These are phyloP conservation scores for Sylvicola cinctus DNA, from an alignment of 2,888 invertebrate genomes.

Conservation along the genomic window DNA sequence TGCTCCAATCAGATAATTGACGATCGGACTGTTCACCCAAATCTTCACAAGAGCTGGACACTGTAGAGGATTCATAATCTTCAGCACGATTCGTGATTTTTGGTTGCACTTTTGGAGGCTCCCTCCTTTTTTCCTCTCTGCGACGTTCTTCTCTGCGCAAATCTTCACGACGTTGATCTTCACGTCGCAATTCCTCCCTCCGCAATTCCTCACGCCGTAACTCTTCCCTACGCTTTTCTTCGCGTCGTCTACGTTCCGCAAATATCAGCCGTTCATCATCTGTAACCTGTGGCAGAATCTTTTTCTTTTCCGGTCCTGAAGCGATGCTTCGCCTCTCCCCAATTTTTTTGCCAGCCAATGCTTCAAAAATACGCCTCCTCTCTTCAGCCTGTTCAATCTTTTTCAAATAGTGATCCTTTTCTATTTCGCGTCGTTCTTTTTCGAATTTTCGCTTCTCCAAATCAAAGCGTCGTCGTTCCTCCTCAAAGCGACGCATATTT, in stretches of 20 bases:
- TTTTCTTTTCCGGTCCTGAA: slow-evolving; percentile 1
- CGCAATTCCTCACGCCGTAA: slow-evolving; percentile 1
- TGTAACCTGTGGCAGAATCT: slow-evolving; percentile 9
- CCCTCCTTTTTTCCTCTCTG: slow-evolving; percentile 4
- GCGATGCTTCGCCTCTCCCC: slow-evolving; percentile 1
- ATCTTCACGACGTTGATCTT: neutral
- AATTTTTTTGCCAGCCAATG: neutral
- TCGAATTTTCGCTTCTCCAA: slow-evolving; percentile 25
- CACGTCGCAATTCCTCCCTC: neutral
- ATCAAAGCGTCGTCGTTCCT: slow-evolving; percentile 25
- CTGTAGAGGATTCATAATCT: slow-evolving; percentile 22
- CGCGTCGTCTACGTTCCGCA: slow-evolving; percentile 6
- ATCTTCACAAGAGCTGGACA: slow-evolving; percentile 11
- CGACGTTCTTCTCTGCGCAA: neutral
- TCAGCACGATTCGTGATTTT: slow-evolving; percentile 2
- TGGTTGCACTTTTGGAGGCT: slow-evolving; percentile 5
- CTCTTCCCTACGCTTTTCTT: slow-evolving; percentile 12
- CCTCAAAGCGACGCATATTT: slow-evolving; percentile 22
- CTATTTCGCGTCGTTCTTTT: slow-evolving; percentile 31
- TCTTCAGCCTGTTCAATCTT: neutral
- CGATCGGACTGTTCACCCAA: slow-evolving; percentile 1
- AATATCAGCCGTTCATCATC: no score
- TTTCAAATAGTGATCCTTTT: slow-evolving; percentile 27
- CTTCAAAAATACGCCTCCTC: neutral
- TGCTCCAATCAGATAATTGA: no score